Percentiles rank a stretch among this genome's conserved stretches.
phyloP scores from a whole-genome alignment of 2,888 invertebrate genomes.

The Andrena minutula region DNA sequence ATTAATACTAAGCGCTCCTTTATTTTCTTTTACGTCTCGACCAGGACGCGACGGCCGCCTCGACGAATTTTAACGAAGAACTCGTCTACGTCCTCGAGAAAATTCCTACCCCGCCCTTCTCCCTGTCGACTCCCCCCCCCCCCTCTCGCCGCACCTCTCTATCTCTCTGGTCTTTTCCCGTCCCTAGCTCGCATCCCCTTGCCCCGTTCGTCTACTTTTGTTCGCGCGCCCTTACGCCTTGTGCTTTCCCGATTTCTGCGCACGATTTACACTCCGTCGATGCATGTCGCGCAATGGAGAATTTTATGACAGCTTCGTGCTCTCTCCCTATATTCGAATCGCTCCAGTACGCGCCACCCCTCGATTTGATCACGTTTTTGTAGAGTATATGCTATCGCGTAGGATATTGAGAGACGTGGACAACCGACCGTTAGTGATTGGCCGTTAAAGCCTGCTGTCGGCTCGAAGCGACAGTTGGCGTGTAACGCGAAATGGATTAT shows the following conservation, averaged over 20 bases:
- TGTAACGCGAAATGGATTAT: slow-evolving; percentile 43
- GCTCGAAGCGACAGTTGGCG: slow-evolving; percentile 48
- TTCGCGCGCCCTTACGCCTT: slow-evolving; percentile 41
- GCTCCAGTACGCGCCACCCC: slow-evolving; percentile 46
- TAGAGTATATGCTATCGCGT: slow-evolving; percentile 41
- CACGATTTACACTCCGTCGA: slow-evolving; percentile 69
- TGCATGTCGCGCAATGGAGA: slow-evolving; percentile 52
- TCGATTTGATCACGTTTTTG: slow-evolving; percentile 69
- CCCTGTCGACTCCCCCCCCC: background rate
- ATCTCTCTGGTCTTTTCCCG: background rate
- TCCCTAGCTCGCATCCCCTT: background rate
- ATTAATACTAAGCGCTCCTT: slow-evolving; percentile 73
- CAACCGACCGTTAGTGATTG: slow-evolving; percentile 51
- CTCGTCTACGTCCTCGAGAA: slow-evolving; percentile 57
- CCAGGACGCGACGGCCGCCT: slow-evolving; percentile 60
- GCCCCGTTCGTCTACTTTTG: background rate
- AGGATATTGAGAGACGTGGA: slow-evolving; percentile 60
- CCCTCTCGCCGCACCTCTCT: background rate
- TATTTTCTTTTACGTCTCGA: slow-evolving; percentile 71
- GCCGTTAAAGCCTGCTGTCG: slow-evolving; percentile 60
- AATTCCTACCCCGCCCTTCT: slow-evolving; percentile 49
- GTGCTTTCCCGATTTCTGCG: slow-evolving; percentile 59
- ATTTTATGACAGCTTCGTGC: slow-evolving; percentile 71
- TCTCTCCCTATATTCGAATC: slow-evolving; percentile 59
- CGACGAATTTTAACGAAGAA: slow-evolving; percentile 76